phyloP scores from a whole-genome alignment of 2,888 invertebrate species.

The Rhimphoctona megacephalus region DNA sequence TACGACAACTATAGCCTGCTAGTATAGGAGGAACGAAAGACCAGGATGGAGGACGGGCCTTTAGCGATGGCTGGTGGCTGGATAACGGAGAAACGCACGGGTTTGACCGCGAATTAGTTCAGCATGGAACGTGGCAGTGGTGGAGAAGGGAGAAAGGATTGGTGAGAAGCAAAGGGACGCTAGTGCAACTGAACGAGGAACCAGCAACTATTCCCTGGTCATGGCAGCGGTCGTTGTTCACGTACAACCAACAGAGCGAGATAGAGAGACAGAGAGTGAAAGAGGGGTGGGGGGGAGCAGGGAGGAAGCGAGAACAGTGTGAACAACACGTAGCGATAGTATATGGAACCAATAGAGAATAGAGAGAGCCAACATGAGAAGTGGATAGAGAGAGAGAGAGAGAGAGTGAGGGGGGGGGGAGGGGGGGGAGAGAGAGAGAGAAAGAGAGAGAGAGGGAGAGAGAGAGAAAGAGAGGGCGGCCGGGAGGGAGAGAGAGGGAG shows the following conservation, averaged over 20 bases:
- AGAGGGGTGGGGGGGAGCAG: conserved; percentile 3
- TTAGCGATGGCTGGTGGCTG: conserved; percentile 57
- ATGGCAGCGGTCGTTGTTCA: conserved; percentile 25
- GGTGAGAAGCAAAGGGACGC: conserved; percentile 70
- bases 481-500: conserved; percentile 9
- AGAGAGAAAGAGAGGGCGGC: not conserved
- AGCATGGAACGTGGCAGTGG: conserved; percentile 59
- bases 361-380: conserved; percentile 16
- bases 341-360: conserved; percentile 30
- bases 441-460: not conserved
- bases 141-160: conserved; percentile 13
- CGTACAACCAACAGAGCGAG: conserved; percentile 10
- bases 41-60: conserved; percentile 44
- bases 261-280: conserved; percentile 12
- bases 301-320: conserved; percentile 27
- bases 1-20: conserved; percentile 34
- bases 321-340: conserved; percentile 34
- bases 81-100: conserved; percentile 69
- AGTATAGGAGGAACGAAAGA: conserved; percentile 23
- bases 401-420: conserved; percentile 1
- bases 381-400: conserved; percentile 9
- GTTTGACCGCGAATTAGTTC: conserved; percentile 79
- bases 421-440: conserved; percentile 14
- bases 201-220: conserved; percentile 41
- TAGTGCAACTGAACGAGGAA: conserved; percentile 75